Percentiles rank a stretch among this genome's conserved stretches.
These are phyloP conservation scores for Crax fasciolata DNA, from an alignment of 2,797 vertebrate species.

Conservation along the genomic window DNA sequence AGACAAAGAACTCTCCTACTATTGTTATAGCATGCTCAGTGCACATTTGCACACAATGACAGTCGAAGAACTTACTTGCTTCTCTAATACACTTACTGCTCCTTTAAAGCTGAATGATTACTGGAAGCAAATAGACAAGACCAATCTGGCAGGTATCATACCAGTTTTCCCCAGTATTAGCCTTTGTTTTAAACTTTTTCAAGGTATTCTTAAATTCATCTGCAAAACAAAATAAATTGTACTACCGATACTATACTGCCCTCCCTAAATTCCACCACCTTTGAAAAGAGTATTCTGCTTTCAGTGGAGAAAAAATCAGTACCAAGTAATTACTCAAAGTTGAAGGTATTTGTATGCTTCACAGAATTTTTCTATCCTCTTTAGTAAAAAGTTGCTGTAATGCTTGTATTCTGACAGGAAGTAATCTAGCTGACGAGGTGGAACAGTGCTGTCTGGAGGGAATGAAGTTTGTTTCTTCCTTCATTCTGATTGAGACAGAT, in stretches of 20 bases:
- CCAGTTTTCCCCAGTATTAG: not conserved
- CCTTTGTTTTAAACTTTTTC: not conserved
- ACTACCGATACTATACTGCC: not conserved
- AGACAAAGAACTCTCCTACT: not conserved
- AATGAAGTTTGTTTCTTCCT: not conserved
- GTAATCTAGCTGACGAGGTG: not conserved
- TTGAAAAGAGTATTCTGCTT: not conserved
- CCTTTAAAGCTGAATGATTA: not conserved
- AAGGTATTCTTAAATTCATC: not conserved
- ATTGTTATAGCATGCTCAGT: not conserved
- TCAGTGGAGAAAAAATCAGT: not conserved
- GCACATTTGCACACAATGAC: not conserved
- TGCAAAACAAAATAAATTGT: not conserved
- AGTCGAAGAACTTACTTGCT: not conserved
- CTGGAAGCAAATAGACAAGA: not conserved
- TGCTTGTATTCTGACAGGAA: not conserved
- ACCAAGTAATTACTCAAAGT: not conserved
- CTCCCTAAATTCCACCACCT: not conserved
- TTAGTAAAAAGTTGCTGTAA: constrained; percentile 44
- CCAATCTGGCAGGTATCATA: not conserved
- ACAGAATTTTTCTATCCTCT: constrained; percentile 8
- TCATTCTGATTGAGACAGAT: not conserved
- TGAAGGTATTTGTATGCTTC: not conserved
- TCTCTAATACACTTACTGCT: fast-evolving
- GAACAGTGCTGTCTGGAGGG: not conserved